Percentiles rank a stretch among this genome's conserved stretches.
Conservation (phyloP, 2,113 vertebrate species). For the Galemys pyrenaicus region DNA sequence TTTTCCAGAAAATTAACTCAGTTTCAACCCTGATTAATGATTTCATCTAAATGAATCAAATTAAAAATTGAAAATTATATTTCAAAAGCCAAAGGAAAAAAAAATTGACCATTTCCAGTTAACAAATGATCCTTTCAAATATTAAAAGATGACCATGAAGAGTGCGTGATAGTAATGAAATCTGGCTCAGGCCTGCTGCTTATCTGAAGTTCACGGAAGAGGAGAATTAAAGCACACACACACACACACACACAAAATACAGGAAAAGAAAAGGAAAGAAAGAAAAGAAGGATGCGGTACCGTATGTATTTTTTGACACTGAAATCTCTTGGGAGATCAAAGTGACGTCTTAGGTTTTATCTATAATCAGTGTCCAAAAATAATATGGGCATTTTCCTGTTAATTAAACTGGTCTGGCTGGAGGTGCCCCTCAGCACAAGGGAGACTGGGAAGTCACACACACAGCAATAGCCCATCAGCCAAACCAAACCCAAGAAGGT, state of each 20-base stretch:
- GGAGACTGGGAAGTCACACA: constrained; percentile 79
- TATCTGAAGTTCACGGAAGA: constrained; percentile 83
- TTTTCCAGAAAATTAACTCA: constrained; percentile 99
- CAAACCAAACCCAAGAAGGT: constrained; percentile 66
- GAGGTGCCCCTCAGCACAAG: constrained; percentile 77
- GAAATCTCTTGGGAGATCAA: constrained; percentile 82
- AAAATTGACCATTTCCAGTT: constrained; percentile 93
- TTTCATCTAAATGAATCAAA: constrained; percentile 99
- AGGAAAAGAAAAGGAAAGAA: neutral
- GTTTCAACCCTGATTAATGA: constrained; percentile 99
- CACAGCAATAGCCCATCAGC: constrained; percentile 79
- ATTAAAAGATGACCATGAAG: constrained; percentile 95
- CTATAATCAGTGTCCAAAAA: constrained; percentile 86
- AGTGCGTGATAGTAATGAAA: constrained; percentile 89
- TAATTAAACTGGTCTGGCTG: constrained; percentile 82
- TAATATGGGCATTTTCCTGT: constrained; percentile 81
- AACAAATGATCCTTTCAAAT: constrained; percentile 99
- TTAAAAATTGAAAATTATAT: constrained; percentile 99
- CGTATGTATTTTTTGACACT: constrained; percentile 82
- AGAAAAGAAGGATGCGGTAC: constrained; percentile 46
- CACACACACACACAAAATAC: neutral
- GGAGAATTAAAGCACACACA: constrained; percentile 59
- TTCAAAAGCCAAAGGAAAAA: constrained; percentile 96
- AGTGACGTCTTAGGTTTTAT: constrained; percentile 82
- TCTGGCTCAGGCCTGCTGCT: constrained; percentile 86